Base-by-base conservation (phyloP, 1,140 invertebrate species). In the Zelostemma sp. region DNA sequence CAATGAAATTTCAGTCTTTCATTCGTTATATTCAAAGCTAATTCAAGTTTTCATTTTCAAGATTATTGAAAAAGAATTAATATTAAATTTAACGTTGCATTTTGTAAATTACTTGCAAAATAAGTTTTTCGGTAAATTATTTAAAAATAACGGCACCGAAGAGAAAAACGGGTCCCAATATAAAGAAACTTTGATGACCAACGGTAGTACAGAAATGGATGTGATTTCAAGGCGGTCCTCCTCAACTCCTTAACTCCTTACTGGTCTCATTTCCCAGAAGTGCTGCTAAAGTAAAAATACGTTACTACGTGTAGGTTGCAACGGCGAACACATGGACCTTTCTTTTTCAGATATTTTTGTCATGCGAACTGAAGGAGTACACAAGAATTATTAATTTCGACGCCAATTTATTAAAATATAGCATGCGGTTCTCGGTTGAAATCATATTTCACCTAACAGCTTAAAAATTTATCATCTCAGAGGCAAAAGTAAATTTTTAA, bases 201-300 rank as follows among this genome's bases (percentile, higher is more conserved):
- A 61, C 70, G 59, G 41, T 71, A 72, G 72, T 80, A 75, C 55
- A 72, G 21, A 68, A 48, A 62, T 58, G 63, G 75, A 81, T 82
- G 78, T 72, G 60, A 66, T 72, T 69, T 67, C 51, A 64, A 63
- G 55, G 55, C 73, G 65, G 72, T 46, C 60, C 58, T 66, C 43
- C 71, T 75, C 72, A 73, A 78, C 62, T 75, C 75, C 73, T 79
- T 80, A n/a, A n/a, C n/a, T n/a, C n/a, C n/a, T n/a, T 76, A 74
- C 76, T 72, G 75, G 40, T 70, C 65, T 43, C 17, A 72, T 58
- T 84, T 83, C 82, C 68, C 45, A 70, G 82, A 84, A 84, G 71
- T 60, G 65, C 73, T 66, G 62, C 47, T 64, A 67, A 78, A 71
- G 73, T 80, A 80, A 80, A 82, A 83, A 84, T 82, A 80, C 68